phyloP scores from a whole-genome alignment of 2,888 invertebrate species.

The Caenorhabditis sp. region DNA sequence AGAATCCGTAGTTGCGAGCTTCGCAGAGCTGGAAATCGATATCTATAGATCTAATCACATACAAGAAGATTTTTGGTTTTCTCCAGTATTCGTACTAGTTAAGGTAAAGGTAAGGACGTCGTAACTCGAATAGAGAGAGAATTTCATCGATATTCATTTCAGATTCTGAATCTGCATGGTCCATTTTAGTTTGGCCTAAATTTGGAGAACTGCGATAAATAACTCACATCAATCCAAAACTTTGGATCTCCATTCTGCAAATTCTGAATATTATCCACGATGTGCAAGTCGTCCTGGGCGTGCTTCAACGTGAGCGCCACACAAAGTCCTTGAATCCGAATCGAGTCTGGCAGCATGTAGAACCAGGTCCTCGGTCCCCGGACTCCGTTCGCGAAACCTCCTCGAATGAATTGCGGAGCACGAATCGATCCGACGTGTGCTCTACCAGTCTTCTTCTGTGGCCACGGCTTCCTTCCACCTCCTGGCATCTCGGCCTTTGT shows the following conservation, averaged over 20 bases:
- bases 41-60: too few species aligned
- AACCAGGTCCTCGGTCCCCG: constrained; percentile 93
- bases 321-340: constrained; percentile 90
- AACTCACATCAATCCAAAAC: constrained; percentile 61
- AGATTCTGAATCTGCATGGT: too few species aligned
- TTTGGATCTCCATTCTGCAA: constrained; percentile 84
- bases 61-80: too few species aligned
- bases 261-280: constrained; percentile 90
- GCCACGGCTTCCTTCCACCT: constrained; percentile 93
- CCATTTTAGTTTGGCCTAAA: too few species aligned
- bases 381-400: constrained; percentile 93
- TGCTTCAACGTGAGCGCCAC: constrained; percentile 91
- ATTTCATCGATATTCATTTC: too few species aligned
- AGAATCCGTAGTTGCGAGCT: constrained; percentile 95
- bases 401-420: constrained; percentile 87
- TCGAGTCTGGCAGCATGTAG: constrained; percentile 92
- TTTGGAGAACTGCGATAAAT: too few species aligned
- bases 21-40: constrained; percentile 84
- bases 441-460: constrained; percentile 94
- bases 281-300: constrained; percentile 94
- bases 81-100: too few species aligned
- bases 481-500: constrained; percentile 92
- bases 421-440: constrained; percentile 95
- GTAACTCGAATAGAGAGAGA: too few species aligned
- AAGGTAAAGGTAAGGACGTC: too few species aligned